Evolutionary conservation across 2,797 vertebrate genomes (phyloP).

Genomic region (Lagocephalus sceleratus): DNA sequence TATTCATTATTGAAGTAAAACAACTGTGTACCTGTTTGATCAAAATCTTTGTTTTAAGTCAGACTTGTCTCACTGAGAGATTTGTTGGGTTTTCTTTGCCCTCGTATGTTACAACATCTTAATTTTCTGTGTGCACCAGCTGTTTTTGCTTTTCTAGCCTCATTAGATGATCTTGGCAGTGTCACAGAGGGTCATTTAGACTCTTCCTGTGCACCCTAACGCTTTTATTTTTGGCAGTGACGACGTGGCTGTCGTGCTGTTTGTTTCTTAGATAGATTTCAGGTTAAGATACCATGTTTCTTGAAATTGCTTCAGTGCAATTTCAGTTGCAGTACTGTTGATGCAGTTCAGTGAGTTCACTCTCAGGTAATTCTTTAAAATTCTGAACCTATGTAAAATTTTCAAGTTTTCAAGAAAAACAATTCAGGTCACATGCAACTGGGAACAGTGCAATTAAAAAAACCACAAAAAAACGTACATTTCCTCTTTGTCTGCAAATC

Average conservation of each 20-base stretch:
- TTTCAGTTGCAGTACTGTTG: conserved; percentile 51
- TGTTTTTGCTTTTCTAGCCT: conserved; percentile 37
- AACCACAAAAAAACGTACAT: conserved; percentile 18
- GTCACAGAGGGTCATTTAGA: conserved; percentile 39
- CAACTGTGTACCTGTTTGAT: no score
- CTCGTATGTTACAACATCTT: conserved; percentile 8
- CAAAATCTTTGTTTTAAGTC: conserved; percentile 5
- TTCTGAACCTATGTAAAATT: conserved; percentile 43
- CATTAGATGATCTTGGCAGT: conserved; percentile 42
- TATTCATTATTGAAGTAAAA: no score
- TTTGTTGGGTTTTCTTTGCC: conserved; percentile 26
- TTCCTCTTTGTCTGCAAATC: conserved; percentile 27
- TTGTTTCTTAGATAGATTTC: conserved; percentile 30
- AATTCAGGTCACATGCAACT: conserved; percentile 27
- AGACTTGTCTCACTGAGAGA: conserved; percentile 29
- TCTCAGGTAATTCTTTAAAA: conserved; percentile 49
- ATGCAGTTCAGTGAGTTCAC: conserved; percentile 52
- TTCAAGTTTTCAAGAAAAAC: conserved; percentile 35
- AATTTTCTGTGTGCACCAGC: conserved; percentile 33
- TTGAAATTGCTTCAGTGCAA: conserved; percentile 29
- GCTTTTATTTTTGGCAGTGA: conserved; percentile 45
- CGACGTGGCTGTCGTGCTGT: conserved; percentile 14
- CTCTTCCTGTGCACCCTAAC: conserved; percentile 18
- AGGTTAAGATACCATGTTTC: conserved; percentile 40
- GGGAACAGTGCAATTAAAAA: conserved; percentile 14